These are phyloP conservation scores for Elymnias hypermnestra DNA, from an alignment of 1,140 invertebrate species.

Conservation along the genomic window DNA sequence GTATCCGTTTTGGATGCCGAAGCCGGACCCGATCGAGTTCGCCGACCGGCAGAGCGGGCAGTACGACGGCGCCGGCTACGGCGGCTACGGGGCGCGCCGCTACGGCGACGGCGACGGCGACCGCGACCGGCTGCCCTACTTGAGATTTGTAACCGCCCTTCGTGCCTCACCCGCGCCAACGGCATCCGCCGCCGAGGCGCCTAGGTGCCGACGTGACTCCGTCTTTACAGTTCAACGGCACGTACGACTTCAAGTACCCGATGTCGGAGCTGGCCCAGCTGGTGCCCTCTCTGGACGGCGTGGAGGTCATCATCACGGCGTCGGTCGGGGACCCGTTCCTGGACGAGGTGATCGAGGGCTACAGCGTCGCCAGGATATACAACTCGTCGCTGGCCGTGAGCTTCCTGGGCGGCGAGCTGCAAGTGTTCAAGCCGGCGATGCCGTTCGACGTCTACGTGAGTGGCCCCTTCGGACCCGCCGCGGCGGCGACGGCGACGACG, in stretches of 20 bases:
- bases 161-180: no score
- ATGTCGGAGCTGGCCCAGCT: constrained; percentile 85
- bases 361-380: constrained; percentile 90
- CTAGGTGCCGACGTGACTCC: no score
- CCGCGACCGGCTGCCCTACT: constrained; percentile 78
- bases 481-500: no score
- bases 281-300: constrained; percentile 82
- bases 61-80: constrained; percentile 35
- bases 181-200: no score
- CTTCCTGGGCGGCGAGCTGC: constrained; percentile 92
- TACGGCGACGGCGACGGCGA: constrained; percentile 47
- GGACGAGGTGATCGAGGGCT: constrained; percentile 91
- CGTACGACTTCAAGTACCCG: constrained; percentile 89
- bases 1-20: constrained; percentile 86
- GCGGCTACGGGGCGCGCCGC: constrained; percentile 35
- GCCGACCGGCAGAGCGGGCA: constrained; percentile 28
- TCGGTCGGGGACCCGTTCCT: constrained; percentile 93
- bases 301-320: constrained; percentile 91
- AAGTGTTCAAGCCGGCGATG: constrained; percentile 96
- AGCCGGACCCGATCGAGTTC: constrained; percentile 66
- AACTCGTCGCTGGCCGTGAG: constrained; percentile 88
- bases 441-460: constrained; percentile 87
- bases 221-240: constrained; percentile 87
- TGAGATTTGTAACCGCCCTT: constrained; percentile 85
- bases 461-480: no score